These are phyloP conservation scores for Rhagium mordax DNA, from an alignment of 2,888 invertebrate genomes.

Conservation along the genomic window DNA sequence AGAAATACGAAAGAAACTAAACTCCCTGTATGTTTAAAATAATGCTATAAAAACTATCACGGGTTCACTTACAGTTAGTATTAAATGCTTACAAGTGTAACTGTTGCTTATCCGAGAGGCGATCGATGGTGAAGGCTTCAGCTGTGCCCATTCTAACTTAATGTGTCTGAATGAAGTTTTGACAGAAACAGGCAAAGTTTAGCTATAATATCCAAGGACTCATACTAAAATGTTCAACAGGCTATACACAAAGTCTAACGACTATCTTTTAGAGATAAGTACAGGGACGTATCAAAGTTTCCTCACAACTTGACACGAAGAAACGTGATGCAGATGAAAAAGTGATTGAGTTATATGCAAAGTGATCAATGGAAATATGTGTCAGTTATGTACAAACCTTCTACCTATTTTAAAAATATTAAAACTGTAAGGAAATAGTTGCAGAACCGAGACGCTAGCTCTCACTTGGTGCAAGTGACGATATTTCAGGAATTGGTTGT, in stretches of 20 bases:
- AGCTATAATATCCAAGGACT: constrained; percentile 19
- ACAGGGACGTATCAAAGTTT: constrained; percentile 3
- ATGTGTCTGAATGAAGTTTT: constrained; percentile 35
- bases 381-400: too few relatives aligned
- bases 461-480: too few relatives aligned
- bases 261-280: not conserved
- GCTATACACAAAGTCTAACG: constrained; percentile 6
- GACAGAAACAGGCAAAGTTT: constrained; percentile 39
- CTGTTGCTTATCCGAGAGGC: not conserved
- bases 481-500: too few relatives aligned
- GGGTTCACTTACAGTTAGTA: not conserved
- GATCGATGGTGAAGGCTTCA: constrained; percentile 10
- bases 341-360: too few relatives aligned
- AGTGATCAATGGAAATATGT: too few relatives aligned
- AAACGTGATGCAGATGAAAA: too few relatives aligned
- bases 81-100: not conserved
- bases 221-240: constrained; percentile 32
- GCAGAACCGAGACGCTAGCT: too few relatives aligned
- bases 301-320: too few relatives aligned
- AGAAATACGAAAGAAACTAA: too few relatives aligned
- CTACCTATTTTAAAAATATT: too few relatives aligned
- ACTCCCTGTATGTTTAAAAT: too few relatives aligned
- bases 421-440: too few relatives aligned
- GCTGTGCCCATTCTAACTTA: not conserved
- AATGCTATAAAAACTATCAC: not conserved